Base-by-base conservation (phyloP, 2,888 invertebrate species). In the Athrips mouffetella region DNA sequence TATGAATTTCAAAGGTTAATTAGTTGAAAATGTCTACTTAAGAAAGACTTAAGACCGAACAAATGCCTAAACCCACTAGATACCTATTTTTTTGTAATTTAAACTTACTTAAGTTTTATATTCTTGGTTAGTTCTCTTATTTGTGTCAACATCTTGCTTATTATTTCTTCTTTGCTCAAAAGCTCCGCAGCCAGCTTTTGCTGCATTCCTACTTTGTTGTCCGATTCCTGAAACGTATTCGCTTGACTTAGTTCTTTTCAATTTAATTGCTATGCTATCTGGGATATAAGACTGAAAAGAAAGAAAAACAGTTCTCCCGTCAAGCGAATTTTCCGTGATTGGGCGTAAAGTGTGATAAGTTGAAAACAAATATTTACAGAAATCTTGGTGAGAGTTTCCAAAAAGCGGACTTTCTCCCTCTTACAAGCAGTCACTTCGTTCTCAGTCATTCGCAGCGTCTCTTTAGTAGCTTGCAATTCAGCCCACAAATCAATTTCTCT, bases 101-200 rank as follows among this genome's bases (percentile, higher is more conserved):
- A n/a, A 30, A 67, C 73, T 65, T 62, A 88, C 88, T 82, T 82
- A 10, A 87, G 57, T 66, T 86, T 87, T 6, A 81, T 74, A 55
- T 73, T 84, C 70, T 86, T 88, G 4, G 75, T 76, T 41, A 85
- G 57, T 49, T 88, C 86, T 55, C 85, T 68, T 47, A 85, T 75
- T 67, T 88, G 86, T 49, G 60, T 67, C 60, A 87, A 86, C 82
- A 88, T 81, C 56, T 88, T 85, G 41, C 69, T 70, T 48, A 86
- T 59, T 52, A 82, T 70, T 70, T 88, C 86, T 53, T 88, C 89
- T 55, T 88, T 89, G 53, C 70, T 80, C 5, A 85, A 55, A 23
- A 90, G 72, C 53, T 90, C 89, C 5, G 81, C 81, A 3, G 86
- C 84, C 56, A 90, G 54, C 63, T 87, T 88, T 57, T 88, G 87